These are phyloP conservation scores for Ptycholaimellus sp. DNA, from an alignment of 2,888 invertebrate species.

Conservation along the genomic window DNA sequence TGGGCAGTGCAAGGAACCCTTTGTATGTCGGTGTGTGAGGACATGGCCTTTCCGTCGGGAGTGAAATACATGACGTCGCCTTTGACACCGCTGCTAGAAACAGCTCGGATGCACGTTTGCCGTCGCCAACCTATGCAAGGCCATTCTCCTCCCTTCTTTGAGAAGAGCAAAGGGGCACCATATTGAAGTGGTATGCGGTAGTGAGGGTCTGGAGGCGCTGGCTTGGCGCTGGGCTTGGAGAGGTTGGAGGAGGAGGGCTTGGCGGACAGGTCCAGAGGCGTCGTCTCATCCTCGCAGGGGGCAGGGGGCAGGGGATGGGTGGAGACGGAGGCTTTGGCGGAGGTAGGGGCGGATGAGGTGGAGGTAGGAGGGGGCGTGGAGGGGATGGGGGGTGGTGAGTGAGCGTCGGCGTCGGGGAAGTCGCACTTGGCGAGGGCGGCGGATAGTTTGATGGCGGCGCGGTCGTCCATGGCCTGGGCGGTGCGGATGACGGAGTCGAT, in stretches of 20 bases:
- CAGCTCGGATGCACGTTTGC: constrained; percentile 14
- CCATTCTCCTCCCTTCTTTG: background rate
- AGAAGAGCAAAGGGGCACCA: no score
- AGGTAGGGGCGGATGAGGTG: background rate
- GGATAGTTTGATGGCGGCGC: background rate
- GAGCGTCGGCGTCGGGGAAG: background rate
- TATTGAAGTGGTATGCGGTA: no score
- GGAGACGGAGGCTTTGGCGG: no score
- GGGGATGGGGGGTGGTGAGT: background rate
- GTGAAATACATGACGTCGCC: constrained; percentile 76
- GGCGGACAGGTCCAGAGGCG: no score
- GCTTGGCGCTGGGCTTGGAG: no score
- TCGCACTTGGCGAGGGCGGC: background rate
- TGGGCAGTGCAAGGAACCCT: no score
- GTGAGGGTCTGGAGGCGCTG: no score
- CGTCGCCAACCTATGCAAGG: constrained; percentile 14
- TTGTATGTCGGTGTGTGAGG: constrained; percentile 40
- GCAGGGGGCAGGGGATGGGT: no score
- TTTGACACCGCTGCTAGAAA: constrained; percentile 43
- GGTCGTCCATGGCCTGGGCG: background rate
- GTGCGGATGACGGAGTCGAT: background rate
- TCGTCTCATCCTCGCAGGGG: no score
- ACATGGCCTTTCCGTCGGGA: constrained; percentile 41
- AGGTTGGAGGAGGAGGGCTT: no score
- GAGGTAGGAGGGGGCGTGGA: background rate